Base-by-base conservation (phyloP, 2,888 invertebrate species). In the Axea sp. region DNA sequence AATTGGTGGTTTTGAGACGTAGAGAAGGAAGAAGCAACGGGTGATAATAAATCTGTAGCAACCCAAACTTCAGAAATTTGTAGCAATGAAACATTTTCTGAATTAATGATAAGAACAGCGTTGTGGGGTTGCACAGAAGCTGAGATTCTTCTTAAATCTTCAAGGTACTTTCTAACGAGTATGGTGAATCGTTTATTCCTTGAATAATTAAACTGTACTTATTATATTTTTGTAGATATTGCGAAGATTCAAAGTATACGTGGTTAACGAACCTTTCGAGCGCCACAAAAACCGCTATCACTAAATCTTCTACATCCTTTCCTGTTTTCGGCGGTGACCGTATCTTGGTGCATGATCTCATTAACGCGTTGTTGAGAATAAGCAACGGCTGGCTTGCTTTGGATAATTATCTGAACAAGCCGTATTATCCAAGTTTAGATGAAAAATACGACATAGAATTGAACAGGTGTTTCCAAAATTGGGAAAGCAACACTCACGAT, bases 371-470 rank as follows among this genome's bases (percentile, higher is more conserved):
- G 9, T 14, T 86, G 4, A 80, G 86, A 14, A 81, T 86, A 39
- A 82, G 83, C 59, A 86, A 86, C 41, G 86, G 85, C 1, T 86
- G 86, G 86, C 79, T 86, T 1, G 76, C 84, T 7, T 79, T 86
- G 4, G 86, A 86, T 30, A 86, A 86, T 57, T 86, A 86, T 43
- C 41, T 86, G 1, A 86, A 86, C 76, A 86, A 86, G 49, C 84
- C 84, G 12, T 83, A 84, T 5, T 81, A 82, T 55, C 81, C 84
- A 0, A 81, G 75, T 53, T 55, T 86, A 0, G 60, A 73, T 4
- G 80, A 81, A 2, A 86, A 84, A 39, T 78, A 78, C 26, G 82
- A 85, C 28, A 47, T 49, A 1, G 80, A 83, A 9, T 64, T 86
- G 31, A 62, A 77, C 5, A 67, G 59, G 1, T 78, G 76, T 14